Evolutionary conservation across 2,888 invertebrate genomes (phyloP), one percentile per base, ranked within the genome.

Genomic region (Elysia crispata): DNA sequence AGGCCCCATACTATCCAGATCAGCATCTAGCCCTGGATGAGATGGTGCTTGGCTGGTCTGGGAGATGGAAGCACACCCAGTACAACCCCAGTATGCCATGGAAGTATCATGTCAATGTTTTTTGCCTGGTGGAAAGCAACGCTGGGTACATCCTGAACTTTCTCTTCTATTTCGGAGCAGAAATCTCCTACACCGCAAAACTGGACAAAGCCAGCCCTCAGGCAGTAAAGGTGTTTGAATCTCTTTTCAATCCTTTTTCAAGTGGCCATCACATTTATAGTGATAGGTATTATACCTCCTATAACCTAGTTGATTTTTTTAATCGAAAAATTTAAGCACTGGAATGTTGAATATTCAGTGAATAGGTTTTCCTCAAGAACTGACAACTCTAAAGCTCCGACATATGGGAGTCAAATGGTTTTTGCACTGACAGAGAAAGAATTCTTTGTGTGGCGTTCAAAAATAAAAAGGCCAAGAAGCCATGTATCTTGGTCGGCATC

Each of bases 21-120:
- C 31, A 69, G 33, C 20, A 69, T 13, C 33, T 69, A n/a, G 25
- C 69, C 33, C 69, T 69, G 20, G 69, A 69, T 41, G 69, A 69
- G 31, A 69, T 69, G 69, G 69, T 69, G 28, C 33, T 69, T 41
- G 33, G 69, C 13, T 69, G 69, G 69, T 31, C 8, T n/a, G 69
- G 69, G 11, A 15, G 69, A 33, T 69, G 25, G 30, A 69, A 69
- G n/a, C 33, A 69, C 69, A 69, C 28, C 3, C 25, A 25, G 30
- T 69, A 69, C 41, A 69, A 69, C 69, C 69, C 69, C 20, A 33
- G n/a, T n/a, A 69, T 31, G 33, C 69, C 69, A 1, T 41, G 8
- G 1, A 69, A 69, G 23, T 69, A 69, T 33, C 69, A 69, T 33
- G 69, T 69, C 6, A 69, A 69, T 8, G 69, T 69, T 31, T 69